Evolutionary conservation across 2,113 vertebrate species (phyloP), one percentile per base, ranked within the genome.

Genomic region (Thymallus thymallus): DNA sequence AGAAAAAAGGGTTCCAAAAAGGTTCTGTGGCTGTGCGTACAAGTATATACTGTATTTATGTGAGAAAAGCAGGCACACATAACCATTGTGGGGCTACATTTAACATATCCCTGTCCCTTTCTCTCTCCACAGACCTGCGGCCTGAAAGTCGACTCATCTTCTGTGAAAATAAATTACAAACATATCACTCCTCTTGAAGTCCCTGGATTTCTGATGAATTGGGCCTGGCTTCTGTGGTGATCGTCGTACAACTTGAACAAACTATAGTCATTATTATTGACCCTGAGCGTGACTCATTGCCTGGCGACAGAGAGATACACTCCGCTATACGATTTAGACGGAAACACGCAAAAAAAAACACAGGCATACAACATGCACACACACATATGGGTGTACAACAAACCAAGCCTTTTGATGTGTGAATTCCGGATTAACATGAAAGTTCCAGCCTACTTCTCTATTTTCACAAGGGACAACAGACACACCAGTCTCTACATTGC

Each of bases 371-470:
- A 60, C n/a, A 64, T 18, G 45, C 71, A 23, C 68, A 41, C 66
- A 61, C 69, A 71, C 55, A 71, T 29, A 55, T 61, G 73, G 69
- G 70, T 71, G 78, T 24, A 48, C 68, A 10, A 10, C 35, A 41
- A 9, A 64, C 24, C 12, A 9, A 2, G 62, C 23, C 62, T 4
- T 29, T 64, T 6, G 62, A 29, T 30, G n/a, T 13, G 62, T 64
- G 23, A 24, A 29, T 4, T 26, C 23, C 0, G 16, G 9, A 64
- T 26, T n/a, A 29, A 64, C 24, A 26, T 64, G 23, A 64, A 13
- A 29, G 24, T 13, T 29, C 7, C 64, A n/a, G 64, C 6, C 14
- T 20, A 18, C 1, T 3, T 13, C 62, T 7, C 62, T n/a, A 22
- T 29, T 10, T 14, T 1, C n/a, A n/a, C n/a, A n/a, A n/a, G n/a